phyloP scores from a whole-genome alignment of 1,140 invertebrate genomes.

The Cydia strobilella region DNA sequence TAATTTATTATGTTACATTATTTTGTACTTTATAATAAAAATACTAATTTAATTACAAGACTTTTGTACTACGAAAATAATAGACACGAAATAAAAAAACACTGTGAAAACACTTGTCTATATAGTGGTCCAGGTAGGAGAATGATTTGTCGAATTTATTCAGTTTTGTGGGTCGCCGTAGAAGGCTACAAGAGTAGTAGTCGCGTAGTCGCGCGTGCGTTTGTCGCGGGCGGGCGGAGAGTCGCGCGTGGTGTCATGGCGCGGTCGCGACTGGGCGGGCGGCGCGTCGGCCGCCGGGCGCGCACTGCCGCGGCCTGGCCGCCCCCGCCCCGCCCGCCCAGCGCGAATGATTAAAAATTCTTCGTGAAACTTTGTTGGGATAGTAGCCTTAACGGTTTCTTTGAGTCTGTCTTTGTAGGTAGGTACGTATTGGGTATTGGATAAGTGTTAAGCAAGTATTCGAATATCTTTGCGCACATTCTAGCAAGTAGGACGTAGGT shows the following conservation, averaged over 20 bases:
- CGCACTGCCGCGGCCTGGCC: constrained; percentile 66
- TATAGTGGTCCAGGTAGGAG: constrained; percentile 78
- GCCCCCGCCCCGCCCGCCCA: constrained; percentile 58
- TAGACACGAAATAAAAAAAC: constrained; percentile 49
- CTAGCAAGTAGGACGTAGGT: not conserved
- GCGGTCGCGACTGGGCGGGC: constrained; percentile 54
- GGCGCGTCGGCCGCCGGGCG: constrained; percentile 68
- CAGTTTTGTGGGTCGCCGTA: constrained; percentile 68
- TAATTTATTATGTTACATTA: constrained; percentile 64
- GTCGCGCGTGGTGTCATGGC: constrained; percentile 68
- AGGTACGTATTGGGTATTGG: not conserved
- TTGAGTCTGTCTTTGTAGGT: constrained; percentile 33
- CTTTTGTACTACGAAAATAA: constrained; percentile 75
- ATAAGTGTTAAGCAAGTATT: not conserved
- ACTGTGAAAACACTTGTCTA: constrained; percentile 62
- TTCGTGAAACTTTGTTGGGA: constrained; percentile 63
- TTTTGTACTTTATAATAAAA: constrained; percentile 77
- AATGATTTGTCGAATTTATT: constrained; percentile 79
- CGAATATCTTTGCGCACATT: not conserved
- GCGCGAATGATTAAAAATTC: constrained; percentile 69
- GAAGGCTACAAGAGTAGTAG: constrained; percentile 53
- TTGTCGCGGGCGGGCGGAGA: constrained; percentile 41
- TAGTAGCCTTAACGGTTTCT: constrained; percentile 56
- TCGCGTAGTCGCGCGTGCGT: constrained; percentile 43
- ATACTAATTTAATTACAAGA: constrained; percentile 71